phyloP scores from a whole-genome alignment of 2,113 vertebrate species.

The Rhinichthys klamathensis region DNA sequence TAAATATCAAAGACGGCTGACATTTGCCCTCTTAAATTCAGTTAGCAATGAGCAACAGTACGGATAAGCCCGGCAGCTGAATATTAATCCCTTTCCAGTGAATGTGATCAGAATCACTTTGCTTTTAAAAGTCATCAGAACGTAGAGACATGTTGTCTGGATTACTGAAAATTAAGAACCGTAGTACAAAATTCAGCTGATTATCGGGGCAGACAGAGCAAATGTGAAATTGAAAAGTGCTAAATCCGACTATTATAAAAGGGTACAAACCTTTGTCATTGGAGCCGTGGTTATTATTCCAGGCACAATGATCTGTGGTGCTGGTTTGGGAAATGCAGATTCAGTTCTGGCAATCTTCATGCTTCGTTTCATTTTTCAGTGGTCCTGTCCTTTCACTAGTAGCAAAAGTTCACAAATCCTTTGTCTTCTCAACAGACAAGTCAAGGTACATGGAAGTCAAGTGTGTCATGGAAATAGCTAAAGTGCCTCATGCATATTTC shows the following conservation, averaged over 20 bases:
- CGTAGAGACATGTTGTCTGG: not conserved
- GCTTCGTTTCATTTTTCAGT: not conserved
- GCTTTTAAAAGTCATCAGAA: slow-evolving; percentile 19
- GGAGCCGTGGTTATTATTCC: not conserved
- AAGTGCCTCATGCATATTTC: slow-evolving; percentile 47
- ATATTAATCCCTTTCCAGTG: slow-evolving; percentile 38
- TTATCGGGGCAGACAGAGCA: not conserved
- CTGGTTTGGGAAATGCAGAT: not conserved
- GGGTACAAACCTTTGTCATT: not conserved
- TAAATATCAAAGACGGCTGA: slow-evolving; percentile 27
- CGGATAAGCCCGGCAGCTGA: not conserved
- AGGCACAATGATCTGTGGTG: not conserved
- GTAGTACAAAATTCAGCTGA: not conserved
- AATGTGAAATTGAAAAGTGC: slow-evolving; percentile 5
- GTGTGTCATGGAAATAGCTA: slow-evolving; percentile 33
- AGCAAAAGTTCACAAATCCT: slow-evolving; percentile 9
- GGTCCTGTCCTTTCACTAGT: slow-evolving; percentile 4
- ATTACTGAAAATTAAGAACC: slow-evolving; percentile 38
- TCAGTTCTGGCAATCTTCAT: not conserved
- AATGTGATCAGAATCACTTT: slow-evolving; percentile 35
- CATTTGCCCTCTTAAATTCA: slow-evolving; percentile 44
- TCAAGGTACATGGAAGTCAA: slow-evolving; percentile 32
- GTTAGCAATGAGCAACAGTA: slow-evolving; percentile 17
- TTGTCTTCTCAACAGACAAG: slow-evolving; percentile 38
- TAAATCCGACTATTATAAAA: not conserved